Evolutionary conservation across 2,113 vertebrate species (phyloP), one percentile per base, ranked within the genome.

Genomic region (Danionella cerebrum): DNA sequence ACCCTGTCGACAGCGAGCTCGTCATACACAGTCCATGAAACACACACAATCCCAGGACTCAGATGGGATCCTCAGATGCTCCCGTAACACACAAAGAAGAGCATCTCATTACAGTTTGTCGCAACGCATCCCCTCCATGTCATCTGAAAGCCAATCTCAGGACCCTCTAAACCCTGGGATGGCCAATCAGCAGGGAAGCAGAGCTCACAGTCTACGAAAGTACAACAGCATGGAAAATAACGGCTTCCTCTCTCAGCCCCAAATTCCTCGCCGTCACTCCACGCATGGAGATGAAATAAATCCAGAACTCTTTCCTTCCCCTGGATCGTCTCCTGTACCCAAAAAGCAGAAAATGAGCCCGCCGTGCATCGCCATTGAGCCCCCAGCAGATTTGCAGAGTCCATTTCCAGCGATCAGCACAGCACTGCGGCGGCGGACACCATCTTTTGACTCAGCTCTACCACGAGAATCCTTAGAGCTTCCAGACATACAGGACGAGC

Each of bases 261-360:
- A 79, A 12, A 72, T 82, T 80, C 4, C 88, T 79, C 14, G 89
- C 27, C 83, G 87, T 78, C 85, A 90, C 8, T 85, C 85, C 0
- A 38, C 81, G 5, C 59, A 84, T 2, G 83, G 77, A 24, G 78
- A 79, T 0, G 58, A 76, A 3, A 2, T 77, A 74, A 66, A 64
- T 16, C 70, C 74, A 25, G 27, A 67, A 0, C 12, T 47, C 68
- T 75, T 70, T 0, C 58, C 81, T 75, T 39, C 69, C 74, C 87
- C 80, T 12, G 0, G 75, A 0, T 89, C 89, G 42, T 88, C 91
- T 0, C 92, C 90, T 0, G 82, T 85, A 0, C 87, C 88, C 74
- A 85, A 90, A 75, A 97, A 97, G 85, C 91, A 95, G 84, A 94
- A 94, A 76, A 88, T 92, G 89, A 97, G 95, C 72, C 96, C 94